Evolutionary conservation across 2,888 invertebrate species (phyloP).

Genomic region (Apotomis betuletana): DNA sequence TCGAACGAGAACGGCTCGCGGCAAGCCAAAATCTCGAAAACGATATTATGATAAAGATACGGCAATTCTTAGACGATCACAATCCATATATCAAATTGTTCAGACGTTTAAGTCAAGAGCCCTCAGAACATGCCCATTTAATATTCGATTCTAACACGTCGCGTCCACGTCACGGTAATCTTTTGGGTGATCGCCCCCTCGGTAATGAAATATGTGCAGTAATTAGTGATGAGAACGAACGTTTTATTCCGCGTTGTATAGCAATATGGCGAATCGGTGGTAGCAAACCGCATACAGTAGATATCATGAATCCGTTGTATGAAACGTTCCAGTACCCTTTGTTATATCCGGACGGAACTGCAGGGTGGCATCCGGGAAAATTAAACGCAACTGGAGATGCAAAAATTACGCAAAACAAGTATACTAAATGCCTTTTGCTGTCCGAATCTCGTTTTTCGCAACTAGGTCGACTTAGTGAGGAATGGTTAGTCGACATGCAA

Average conservation of each 20-base stretch:
- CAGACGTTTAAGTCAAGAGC: background rate
- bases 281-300: background rate
- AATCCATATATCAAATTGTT: background rate
- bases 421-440: too few relatives aligned
- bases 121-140: slow-evolving; percentile 2
- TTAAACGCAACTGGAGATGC: too few relatives aligned
- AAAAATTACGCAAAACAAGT: too few relatives aligned
- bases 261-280: background rate
- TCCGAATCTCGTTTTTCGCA: too few relatives aligned
- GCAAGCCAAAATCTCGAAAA: background rate
- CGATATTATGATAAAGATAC: background rate
- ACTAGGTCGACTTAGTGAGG: background rate
- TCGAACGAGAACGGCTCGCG: slow-evolving; percentile 5
- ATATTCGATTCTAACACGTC: background rate
- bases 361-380: too few relatives aligned
- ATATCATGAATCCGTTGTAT: background rate
- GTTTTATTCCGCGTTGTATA: background rate
- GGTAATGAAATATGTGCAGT: slow-evolving; percentile 4
- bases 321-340: background rate
- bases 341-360: too few relatives aligned
- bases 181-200: slow-evolving; percentile 5
- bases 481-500: background rate
- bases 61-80: slow-evolving; percentile 1
- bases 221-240: background rate
- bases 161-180: slow-evolving; percentile 12